phyloP scores from a whole-genome alignment of 2,797 vertebrate genomes.

The Gambusia yucatana region DNA sequence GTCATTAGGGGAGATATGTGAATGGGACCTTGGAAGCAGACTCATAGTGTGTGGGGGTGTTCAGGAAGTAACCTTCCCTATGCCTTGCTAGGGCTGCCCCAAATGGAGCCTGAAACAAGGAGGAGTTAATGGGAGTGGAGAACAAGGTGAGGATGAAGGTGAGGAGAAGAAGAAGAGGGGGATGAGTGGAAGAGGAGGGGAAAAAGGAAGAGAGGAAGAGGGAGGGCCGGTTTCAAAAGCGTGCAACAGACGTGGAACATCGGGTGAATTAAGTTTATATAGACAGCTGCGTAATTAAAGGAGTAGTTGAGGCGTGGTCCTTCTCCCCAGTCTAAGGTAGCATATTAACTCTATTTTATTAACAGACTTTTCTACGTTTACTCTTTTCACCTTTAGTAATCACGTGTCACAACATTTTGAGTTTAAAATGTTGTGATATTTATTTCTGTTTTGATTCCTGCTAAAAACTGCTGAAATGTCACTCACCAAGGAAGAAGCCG shows the following conservation, averaged over 20 bases:
- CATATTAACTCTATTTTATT: not conserved
- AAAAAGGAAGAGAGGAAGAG: not conserved
- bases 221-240: not conserved
- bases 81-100: no score
- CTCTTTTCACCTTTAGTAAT: not conserved
- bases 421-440: not conserved
- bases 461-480: not conserved
- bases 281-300: not conserved
- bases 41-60: no score
- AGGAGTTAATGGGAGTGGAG: not conserved
- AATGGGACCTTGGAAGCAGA: not conserved
- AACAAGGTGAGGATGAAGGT: not conserved
- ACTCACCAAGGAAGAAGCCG: not conserved
- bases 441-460: not conserved
- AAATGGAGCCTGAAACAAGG: no score
- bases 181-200: not conserved
- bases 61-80: no score
- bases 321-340: not conserved
- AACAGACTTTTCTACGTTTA: not conserved
- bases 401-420: not conserved
- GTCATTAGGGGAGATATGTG: not conserved
- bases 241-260: not conserved
- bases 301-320: not conserved
- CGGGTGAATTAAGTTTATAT: not conserved
- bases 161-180: not conserved